Base-by-base conservation (phyloP, 2,113 vertebrate species). In the Prionailurus viverrinus region DNA sequence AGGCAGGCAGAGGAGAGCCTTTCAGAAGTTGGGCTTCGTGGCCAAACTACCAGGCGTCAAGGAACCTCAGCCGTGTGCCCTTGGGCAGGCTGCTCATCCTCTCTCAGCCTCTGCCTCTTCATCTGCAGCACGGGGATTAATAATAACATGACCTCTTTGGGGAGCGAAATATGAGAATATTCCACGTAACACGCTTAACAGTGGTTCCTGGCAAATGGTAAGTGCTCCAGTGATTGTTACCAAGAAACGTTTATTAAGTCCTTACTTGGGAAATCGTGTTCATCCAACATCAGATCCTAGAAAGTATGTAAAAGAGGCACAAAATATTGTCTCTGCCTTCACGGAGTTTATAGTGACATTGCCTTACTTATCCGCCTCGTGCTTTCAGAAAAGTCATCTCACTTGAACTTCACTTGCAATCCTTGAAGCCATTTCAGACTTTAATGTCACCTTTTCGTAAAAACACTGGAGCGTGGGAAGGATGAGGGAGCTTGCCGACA, bases 311-410 rank as follows among this genome's bases (percentile, higher is more conserved):
- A 74, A 45, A 73, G 76, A 76, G 58, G 10, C 51, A 53, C 8
- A 79, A 89, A 82, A 65, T 41, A 45, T 45, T 53, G 0, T 73
- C 66, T 66, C 45, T 93, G 61, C 8, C 51, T 88, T 91, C 48
- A 69, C 12, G 53, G 65, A 41, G 21, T 84, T 83, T 73, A n/a
- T 23, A 65, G n/a, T 58, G 36, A 71, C 73, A 84, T 80, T 71
- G 23, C 16, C 58, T 94, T 88, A 58, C 45, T 82, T 82, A 48
- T 27, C 27, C 19, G 13, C 18, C 21, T 63, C 29, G 21, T 87
- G 11, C n/a, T 90, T 74, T 65, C 45, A 81, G 41, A 45, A 71
- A 90, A 92, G 69, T 81, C 48, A 61, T 92, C 31, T 74, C 94
- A 51, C 81, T 31, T 91, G 73, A 63, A 79, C 8, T 18, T 80